A percentile compares a stretch with the other conserved stretches of the same genome.
Evolutionary conservation across 2,113 vertebrate genomes (phyloP).

Genomic region (Rhadina sibilatrix): DNA sequence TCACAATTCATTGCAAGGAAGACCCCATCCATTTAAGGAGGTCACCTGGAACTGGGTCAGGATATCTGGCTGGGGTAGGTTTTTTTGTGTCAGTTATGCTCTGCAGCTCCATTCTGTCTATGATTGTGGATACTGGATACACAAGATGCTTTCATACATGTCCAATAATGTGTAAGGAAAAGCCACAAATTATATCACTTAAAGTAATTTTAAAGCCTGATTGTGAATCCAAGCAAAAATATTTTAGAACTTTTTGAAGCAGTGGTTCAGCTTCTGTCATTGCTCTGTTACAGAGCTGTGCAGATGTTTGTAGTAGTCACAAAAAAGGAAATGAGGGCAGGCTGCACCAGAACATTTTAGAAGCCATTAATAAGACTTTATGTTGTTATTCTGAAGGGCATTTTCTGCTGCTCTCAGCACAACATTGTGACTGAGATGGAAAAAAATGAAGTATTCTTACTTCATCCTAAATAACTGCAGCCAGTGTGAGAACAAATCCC

Average conservation of each 20-base stretch:
- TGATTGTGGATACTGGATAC: neutral
- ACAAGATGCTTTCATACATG: neutral
- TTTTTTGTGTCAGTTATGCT: neutral
- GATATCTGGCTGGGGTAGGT: neutral
- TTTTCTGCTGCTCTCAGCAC: slow-evolving; percentile 55
- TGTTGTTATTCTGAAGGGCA: slow-evolving; percentile 32
- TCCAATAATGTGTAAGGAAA: neutral
- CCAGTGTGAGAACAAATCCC: neutral
- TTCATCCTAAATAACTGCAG: neutral
- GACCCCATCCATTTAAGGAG: neutral
- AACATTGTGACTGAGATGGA: neutral
- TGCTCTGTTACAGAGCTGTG: neutral
- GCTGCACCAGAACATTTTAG: neutral
- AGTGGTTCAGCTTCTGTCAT: neutral
- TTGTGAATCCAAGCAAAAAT: neutral
- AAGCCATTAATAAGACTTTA: slow-evolving; percentile 25
- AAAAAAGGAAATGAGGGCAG: neutral
- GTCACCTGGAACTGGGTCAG: neutral
- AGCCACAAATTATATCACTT: neutral
- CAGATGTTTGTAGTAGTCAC: slow-evolving; percentile 1
- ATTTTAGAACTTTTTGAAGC: neutral
- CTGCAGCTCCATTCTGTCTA: neutral
- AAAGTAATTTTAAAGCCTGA: neutral
- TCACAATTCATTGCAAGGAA: neutral
- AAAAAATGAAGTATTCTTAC: slow-evolving; percentile 5